Percentiles rank a stretch among this genome's conserved stretches.
These are phyloP conservation scores for Xiphorhynchus elegans DNA, from an alignment of 2,113 vertebrate genomes.

Conservation along the genomic window DNA sequence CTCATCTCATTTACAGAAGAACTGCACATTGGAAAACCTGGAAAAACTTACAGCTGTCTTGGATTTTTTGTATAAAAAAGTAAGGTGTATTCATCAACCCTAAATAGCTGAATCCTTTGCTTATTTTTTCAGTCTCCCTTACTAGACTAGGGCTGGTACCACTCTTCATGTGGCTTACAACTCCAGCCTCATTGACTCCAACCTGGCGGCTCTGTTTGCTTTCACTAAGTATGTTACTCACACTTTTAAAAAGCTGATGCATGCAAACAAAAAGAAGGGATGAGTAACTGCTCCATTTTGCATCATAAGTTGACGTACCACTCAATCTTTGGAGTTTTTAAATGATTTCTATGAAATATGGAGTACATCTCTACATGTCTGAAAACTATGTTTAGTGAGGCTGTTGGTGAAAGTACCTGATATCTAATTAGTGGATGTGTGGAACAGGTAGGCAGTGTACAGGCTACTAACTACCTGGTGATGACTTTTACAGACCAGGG, in stretches of 20 bases:
- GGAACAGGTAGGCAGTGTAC: background rate
- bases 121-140: background rate
- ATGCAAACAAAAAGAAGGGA: background rate
- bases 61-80: slow-evolving; percentile 70
- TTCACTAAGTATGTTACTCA: background rate
- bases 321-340: background rate
- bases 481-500: background rate
- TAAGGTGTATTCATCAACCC: slow-evolving; percentile 32
- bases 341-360: background rate
- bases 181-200: background rate
- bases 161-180: background rate
- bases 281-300: background rate
- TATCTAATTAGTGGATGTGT: background rate
- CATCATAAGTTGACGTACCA: background rate
- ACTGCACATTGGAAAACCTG: background rate
- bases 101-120: background rate
- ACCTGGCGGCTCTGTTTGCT: background rate
- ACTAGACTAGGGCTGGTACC: background rate
- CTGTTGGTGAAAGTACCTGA: background rate
- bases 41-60: slow-evolving; percentile 45
- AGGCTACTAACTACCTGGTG: background rate
- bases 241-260: background rate
- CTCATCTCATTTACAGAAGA: slow-evolving; percentile 32
- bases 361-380: background rate
- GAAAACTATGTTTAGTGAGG: background rate